Percentiles rank a stretch among this genome's conserved stretches.
Conservation (phyloP, 2,113 vertebrate genomes). For the Diadophis punctatus region DNA sequence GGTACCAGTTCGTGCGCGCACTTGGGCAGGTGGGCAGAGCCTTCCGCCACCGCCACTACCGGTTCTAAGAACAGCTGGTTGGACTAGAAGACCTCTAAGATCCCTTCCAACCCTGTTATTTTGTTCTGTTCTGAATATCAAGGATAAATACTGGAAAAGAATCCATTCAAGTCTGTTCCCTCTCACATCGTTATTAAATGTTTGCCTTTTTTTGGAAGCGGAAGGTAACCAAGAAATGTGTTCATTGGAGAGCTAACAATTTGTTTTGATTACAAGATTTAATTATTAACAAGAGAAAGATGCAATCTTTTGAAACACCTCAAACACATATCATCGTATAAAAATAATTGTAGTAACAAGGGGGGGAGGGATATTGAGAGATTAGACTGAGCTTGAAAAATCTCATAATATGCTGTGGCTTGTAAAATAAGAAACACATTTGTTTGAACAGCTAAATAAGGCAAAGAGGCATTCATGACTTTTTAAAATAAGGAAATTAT, state of each 20-base stretch:
- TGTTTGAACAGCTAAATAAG: neutral
- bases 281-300: neutral
- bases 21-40: too few species aligned
- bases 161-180: neutral
- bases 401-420: neutral
- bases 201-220: neutral
- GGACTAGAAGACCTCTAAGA: too few species aligned
- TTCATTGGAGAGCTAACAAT: neutral
- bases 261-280: neutral
- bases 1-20: too few species aligned
- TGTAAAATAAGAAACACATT: neutral
- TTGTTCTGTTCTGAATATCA: neutral
- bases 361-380: neutral
- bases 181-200: neutral
- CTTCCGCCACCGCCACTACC: too few species aligned
- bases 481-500: neutral
- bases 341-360: neutral
- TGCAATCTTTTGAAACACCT: neutral
- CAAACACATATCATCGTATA: neutral
- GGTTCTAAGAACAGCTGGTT: too few species aligned
- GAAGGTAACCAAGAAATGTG: neutral
- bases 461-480: neutral
- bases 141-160: neutral
- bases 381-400: neutral
- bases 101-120: too few species aligned